Base-by-base conservation (phyloP, 2,888 invertebrate species). In the Pinctada fucata region DNA sequence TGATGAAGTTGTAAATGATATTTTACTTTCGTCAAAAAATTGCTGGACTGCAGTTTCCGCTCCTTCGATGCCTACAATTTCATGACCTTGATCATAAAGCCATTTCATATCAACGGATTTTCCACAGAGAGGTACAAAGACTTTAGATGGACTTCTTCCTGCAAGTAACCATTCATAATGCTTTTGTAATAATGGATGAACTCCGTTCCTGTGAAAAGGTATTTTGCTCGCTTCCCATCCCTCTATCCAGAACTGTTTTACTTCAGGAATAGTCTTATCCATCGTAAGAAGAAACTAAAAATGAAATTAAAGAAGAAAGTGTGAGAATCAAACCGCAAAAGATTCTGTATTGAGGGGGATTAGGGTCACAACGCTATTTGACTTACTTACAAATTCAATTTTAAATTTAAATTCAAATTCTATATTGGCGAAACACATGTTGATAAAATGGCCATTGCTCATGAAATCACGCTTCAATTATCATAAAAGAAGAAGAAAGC, bases 101-200 rank as follows among this genome's bases (percentile, higher is more conserved):
- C 80, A 75, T 73, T 76, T 83, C 76, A 83, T 82, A 10, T 82
- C 83, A 1, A 81, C 72, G 48, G 81, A 64, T 66, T 83, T 83
- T 16, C 83, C 83, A 75, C 83, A 83, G 13, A 83, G 49, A 0
- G 83, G 83, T n/a, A 83, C 73, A 45, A 83, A 79, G 47, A 82
- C 76, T 58, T 79, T 81, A 13, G 58, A 6, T 1, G 6, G 6
- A 6, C 13, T 58, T 58, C 58, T 58, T 6, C 58, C 58, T 10
- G 6, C 13, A 6, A 58, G 13, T 13, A 58, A 58, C 58, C 58
- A 58, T 10, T 13, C 58, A 58, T 10, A 10, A 13, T 58, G 58
- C 13, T 58, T 58, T 13, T 1, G 8, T 10, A 58, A 10, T 6
- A 58, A 13, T 58, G 58, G 58, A 58, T 58, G 58, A 6, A 58